A percentile compares a stretch with the other conserved stretches of the same genome.
Conservation (phyloP, 2,113 vertebrate genomes). For the Tyto alba region DNA sequence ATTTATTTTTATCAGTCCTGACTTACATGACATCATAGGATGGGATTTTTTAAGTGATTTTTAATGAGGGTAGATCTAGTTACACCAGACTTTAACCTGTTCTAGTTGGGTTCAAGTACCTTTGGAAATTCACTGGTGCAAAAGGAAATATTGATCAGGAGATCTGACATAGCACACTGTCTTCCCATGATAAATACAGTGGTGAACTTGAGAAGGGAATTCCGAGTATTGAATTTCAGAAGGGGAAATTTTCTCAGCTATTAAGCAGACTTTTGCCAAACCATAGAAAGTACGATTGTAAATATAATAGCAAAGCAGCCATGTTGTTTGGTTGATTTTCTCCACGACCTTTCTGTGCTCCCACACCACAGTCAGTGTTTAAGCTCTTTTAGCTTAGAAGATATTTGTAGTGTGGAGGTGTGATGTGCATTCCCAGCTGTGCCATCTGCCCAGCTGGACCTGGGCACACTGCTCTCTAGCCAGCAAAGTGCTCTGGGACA, state of each 20-base stretch:
- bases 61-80: not conserved
- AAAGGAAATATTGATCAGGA: not conserved
- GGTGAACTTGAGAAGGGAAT: not conserved
- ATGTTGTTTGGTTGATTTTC: not conserved
- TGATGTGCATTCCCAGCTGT: not conserved
- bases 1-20: not conserved
- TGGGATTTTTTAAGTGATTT: not conserved
- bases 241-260: not conserved
- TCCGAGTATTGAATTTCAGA: not conserved
- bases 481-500: not conserved
- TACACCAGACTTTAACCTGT: not conserved
- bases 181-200: not conserved
- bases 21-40: not conserved
- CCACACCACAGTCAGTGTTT: not conserved
- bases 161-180: accelerated
- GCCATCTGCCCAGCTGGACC: not conserved
- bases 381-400: not conserved
- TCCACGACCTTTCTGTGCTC: not conserved
- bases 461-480: not conserved
- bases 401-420: not conserved
- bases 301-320: not conserved
- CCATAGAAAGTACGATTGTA: not conserved
- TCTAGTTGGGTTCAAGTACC: not conserved
- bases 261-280: not conserved
- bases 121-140: not conserved